Evolutionary conservation across 2,888 invertebrate genomes (phyloP).

Genomic region (Watsonalla cultraria): DNA sequence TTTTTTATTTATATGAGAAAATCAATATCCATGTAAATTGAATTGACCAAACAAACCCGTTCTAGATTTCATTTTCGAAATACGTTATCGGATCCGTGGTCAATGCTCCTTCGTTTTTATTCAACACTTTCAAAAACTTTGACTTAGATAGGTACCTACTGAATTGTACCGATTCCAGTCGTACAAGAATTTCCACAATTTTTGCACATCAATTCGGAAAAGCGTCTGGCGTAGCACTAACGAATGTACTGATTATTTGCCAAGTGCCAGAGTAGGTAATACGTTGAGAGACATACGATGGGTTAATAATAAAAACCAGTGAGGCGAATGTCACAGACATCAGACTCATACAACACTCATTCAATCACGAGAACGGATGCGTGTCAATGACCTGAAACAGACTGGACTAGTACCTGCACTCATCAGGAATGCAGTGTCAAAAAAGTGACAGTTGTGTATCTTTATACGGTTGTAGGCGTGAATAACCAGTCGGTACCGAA

Average conservation of each 20-base stretch:
- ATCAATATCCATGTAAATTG: conserved; percentile 34
- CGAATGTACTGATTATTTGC: background rate
- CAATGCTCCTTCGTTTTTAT: conserved; percentile 32
- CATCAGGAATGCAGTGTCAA: conserved; percentile 31
- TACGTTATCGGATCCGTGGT: conserved; percentile 38
- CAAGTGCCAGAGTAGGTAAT: conserved; percentile 10
- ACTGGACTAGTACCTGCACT: conserved; percentile 34
- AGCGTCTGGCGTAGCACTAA: background rate
- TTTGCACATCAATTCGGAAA: background rate
- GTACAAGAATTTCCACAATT: background rate
- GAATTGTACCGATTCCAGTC: too few species aligned
- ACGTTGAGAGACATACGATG: conserved; percentile 11
- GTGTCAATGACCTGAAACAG: conserved; percentile 41
- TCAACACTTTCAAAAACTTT: background rate
- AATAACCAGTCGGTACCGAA: background rate
- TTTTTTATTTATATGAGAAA: conserved; percentile 28
- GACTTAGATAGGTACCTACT: too few species aligned
- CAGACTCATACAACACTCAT: conserved; percentile 44
- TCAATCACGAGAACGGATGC: conserved; percentile 60
- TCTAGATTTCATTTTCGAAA: conserved; percentile 40
- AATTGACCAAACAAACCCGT: conserved; percentile 29
- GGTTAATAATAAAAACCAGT: background rate
- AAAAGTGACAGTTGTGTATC: conserved; percentile 20
- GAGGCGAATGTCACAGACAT: background rate
- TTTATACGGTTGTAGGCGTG: conserved; percentile 5